Base-by-base conservation (phyloP, 2,888 invertebrate species). In the Cybosia mesomella region DNA sequence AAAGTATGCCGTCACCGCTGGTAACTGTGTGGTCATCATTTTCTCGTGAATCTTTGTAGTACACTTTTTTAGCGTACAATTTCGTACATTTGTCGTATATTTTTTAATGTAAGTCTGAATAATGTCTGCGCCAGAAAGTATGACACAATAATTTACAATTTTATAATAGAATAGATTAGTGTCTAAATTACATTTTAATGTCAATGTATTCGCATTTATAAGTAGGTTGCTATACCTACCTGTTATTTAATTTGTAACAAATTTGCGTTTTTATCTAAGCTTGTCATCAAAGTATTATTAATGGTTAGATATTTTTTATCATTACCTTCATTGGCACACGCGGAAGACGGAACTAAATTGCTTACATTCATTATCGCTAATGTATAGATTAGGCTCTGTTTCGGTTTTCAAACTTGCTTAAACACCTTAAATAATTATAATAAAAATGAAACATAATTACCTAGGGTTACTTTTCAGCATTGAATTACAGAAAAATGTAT, bases 201-300 rank as follows among this genome's bases (percentile, higher is more conserved):
- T 39, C 3, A 39, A 1, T 49, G 18, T n/a, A 49, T n/a, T n/a
- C n/a, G n/a, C n/a, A 49, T 49, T n/a, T 49, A 18, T n/a, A 49
- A 8, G 9, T 15, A 49, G 49, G 18, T 49, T 18, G n/a, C 18
- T 43, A 8, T 28, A 28, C 28, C 18, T 3, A 49, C 18, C 9
- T 49, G 49, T 9, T 49, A 43, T 39, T 39, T 15, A 18, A 49
- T n/a, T 43, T 43, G 18, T n/a, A n/a, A 9, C 49, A 18, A 49
- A 49, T n/a, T 5, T 49, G 49, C 2, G 49, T 8, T 49, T 49
- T 49, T 49, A 49, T n/a, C n/a, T n/a, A 49, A 49, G 49, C 18
- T 49, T 49, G 49, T 49, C 49, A 49, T n/a, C 49, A n/a, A 49
- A 49, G 9, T n/a, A 49, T 49, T 49, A 49, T 49, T n/a, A n/a